Evolutionary conservation across 2,888 invertebrate genomes (phyloP), one percentile per base, ranked within the genome.

Genomic region (Pterostichus madidus): DNA sequence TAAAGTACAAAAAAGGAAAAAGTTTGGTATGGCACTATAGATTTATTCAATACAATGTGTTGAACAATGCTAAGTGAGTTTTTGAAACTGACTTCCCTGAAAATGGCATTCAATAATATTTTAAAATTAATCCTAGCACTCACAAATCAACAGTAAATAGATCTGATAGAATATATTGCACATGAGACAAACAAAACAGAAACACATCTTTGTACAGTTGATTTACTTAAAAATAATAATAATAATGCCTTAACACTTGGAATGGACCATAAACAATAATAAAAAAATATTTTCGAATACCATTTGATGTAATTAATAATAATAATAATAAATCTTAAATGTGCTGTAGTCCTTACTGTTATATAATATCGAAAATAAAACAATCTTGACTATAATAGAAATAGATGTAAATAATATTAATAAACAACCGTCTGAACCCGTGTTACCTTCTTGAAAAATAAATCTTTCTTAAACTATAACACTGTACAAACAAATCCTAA

Each of bases 11-110:
- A 59, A 59, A 24, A 24, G 31, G 17, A 56, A 77, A 77, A 77
- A 59, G 52, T 32, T 88, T 88, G 46, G 87, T 89, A 90, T 90
- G 90, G 90, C 90, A 90, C 90, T 90, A 90, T 89, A 90, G 88
- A 89, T 89, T 89, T 89, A 89, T 89, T 89, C 87, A 89, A 88
- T 89, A 89, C 88, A 89, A 89, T 89, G 89, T 89, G 89, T 89
- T 88, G 88, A 89, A 89, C 89, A 89, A 89, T 89, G 89, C 88
- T 87, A 88, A 83, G 83, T 83, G 83, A 83, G 68, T 76, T 77
- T 83, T 75, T 79, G 44, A 77, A 77, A 77, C 83, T 83, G 83
- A 77, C 64, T 64, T 82, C 77, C 83, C 83, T 77, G 76, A 77
- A 83, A 83, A 83, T 83, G 83, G 83, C 83, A 83, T 83, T 83